Evolutionary conservation across 2,888 invertebrate species (phyloP).

Genomic region (Cephus pulcher): DNA sequence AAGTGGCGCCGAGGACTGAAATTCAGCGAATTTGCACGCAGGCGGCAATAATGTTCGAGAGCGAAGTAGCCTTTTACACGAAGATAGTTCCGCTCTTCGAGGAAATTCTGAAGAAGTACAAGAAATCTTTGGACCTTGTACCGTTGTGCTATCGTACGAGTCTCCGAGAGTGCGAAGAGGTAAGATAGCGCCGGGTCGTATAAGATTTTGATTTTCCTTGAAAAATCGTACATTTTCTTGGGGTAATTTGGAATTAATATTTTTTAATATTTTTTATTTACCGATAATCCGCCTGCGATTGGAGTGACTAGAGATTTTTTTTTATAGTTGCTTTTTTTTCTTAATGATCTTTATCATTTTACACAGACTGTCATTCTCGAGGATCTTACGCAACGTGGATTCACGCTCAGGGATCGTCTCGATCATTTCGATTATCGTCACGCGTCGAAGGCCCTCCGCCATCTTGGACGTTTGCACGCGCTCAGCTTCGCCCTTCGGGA

Average conservation of each 20-base stretch:
- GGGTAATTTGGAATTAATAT: neutral
- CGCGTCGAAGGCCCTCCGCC: constrained; percentile 23
- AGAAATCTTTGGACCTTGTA: constrained; percentile 9
- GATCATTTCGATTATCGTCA: constrained; percentile 37
- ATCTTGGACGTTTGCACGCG: constrained; percentile 38
- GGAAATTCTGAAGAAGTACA: constrained; percentile 11
- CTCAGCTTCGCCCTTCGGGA: constrained; percentile 34
- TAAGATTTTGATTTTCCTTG: neutral
- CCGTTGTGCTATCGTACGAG: constrained; percentile 23
- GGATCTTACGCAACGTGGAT: constrained; percentile 33
- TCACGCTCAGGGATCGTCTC: constrained; percentile 16
- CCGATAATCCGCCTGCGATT: neutral
- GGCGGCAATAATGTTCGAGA: constrained; percentile 23
- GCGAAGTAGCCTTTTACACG: constrained; percentile 33
- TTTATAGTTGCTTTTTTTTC: neutral
- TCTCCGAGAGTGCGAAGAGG: constrained; percentile 24
- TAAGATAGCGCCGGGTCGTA: constrained; percentile 9
- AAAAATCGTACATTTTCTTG: too few relatives aligned
- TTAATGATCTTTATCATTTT: neutral
- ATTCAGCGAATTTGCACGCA: neutral
- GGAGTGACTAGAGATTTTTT: neutral
- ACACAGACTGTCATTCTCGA: constrained; percentile 36
- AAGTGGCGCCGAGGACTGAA: neutral
- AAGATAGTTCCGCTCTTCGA: constrained; percentile 28
- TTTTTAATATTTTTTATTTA: neutral